These are phyloP conservation scores for Hypomecis punctinalis DNA, from an alignment of 2,888 invertebrate species.

Conservation along the genomic window DNA sequence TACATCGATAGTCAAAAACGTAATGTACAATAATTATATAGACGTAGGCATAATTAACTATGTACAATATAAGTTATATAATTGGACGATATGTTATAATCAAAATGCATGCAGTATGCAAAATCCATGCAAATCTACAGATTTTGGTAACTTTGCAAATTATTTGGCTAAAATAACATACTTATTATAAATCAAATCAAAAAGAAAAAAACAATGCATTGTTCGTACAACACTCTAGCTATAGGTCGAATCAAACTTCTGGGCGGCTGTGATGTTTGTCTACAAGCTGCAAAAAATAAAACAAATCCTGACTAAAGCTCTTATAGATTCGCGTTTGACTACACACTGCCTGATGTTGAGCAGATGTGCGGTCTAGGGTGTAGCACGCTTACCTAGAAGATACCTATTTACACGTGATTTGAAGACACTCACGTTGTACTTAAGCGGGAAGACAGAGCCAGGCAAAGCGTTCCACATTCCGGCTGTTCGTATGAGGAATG, in stretches of 20 bases:
- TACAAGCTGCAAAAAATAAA: too few species aligned
- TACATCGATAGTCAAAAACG: neutral
- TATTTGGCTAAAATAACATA: slow-evolving; percentile 45
- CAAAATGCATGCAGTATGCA: slow-evolving; percentile 50
- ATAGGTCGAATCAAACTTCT: neutral
- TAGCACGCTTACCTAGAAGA: too few species aligned
- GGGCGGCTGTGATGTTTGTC: too few species aligned
- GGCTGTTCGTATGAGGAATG: too few species aligned
- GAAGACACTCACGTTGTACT: too few species aligned
- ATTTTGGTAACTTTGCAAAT: slow-evolving; percentile 50
- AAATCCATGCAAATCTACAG: slow-evolving; percentile 44
- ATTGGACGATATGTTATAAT: slow-evolving; percentile 47
- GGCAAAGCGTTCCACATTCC: too few species aligned
- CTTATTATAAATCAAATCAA: slow-evolving; percentile 33
- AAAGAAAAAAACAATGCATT: slow-evolving; percentile 45
- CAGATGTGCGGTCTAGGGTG: too few species aligned
- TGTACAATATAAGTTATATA: slow-evolving; percentile 3
- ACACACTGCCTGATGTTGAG: too few species aligned
- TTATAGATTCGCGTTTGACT: too few species aligned
- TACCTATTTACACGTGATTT: too few species aligned
- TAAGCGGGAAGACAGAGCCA: too few species aligned
- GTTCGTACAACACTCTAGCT: slow-evolving; percentile 16
- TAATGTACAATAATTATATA: slow-evolving; percentile 1
- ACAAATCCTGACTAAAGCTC: too few species aligned
- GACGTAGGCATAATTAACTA: neutral